Conservation (phyloP, 2,113 vertebrate genomes). For the Cacatua alba region DNA sequence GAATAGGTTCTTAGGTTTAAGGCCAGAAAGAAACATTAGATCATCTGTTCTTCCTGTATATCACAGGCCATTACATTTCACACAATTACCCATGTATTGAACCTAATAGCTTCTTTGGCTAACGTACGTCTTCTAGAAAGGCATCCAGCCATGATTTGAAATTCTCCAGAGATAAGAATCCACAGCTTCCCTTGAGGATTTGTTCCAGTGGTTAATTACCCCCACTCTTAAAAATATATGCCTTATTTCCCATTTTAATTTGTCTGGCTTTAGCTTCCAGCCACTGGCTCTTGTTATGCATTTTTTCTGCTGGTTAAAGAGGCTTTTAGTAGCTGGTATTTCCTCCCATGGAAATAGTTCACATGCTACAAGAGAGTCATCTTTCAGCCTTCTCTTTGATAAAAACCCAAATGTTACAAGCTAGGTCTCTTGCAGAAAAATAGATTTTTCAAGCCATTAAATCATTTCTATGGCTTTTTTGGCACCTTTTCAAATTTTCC, state of each 20-base stretch:
- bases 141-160: conserved; percentile 43
- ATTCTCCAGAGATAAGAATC: conserved; percentile 18
- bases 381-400: neutral
- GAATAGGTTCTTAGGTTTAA: conserved; percentile 54
- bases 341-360: neutral
- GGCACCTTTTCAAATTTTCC: neutral
- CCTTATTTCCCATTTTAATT: conserved; percentile 49
- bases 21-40: conserved; percentile 54
- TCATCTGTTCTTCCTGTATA: conserved; percentile 50
- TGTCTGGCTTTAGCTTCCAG: conserved; percentile 30
- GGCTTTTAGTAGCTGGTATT: neutral
- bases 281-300: neutral
- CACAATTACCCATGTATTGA: conserved; percentile 44
- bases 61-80: conserved; percentile 61
- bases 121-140: conserved; percentile 34
- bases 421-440: neutral
- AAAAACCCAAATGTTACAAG: neutral
- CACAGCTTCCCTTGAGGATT: conserved; percentile 11
- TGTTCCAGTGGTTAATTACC: conserved; percentile 48
- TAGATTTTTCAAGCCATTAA: neutral
- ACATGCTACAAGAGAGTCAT: neutral
- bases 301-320: conserved; percentile 24
- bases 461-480: neutral
- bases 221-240: conserved; percentile 42
- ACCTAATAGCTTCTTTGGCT: conserved; percentile 51